phyloP scores from a whole-genome alignment of 2,888 invertebrate species.

The Agrochola lychnidis region DNA sequence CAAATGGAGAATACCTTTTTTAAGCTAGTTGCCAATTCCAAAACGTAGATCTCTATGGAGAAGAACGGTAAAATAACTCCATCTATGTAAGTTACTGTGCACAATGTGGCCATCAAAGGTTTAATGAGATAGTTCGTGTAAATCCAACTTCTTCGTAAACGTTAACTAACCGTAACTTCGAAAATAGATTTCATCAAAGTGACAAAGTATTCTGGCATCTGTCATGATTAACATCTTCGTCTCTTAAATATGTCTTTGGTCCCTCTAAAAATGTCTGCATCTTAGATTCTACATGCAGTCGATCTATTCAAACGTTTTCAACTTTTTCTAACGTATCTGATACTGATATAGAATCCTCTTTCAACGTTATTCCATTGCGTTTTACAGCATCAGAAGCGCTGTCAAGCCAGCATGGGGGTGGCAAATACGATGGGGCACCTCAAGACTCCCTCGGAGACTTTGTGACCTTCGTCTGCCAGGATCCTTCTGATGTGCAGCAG shows the following conservation, averaged over 20 bases:
- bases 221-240: background rate
- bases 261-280: background rate
- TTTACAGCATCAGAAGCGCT: conserved; percentile 81
- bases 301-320: background rate
- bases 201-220: background rate
- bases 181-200: background rate
- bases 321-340: background rate
- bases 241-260: background rate
- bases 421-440: conserved; percentile 92
- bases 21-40: no score
- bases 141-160: background rate
- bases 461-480: conserved; percentile 99
- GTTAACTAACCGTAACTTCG: background rate
- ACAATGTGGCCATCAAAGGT: background rate
- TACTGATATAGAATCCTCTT: background rate
- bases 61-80: no score
- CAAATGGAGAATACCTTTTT: no score
- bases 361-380: conserved; percentile 6
- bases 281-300: background rate
- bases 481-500: conserved; percentile 94
- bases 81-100: no score
- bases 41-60: no score
- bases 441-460: conserved; percentile 98
- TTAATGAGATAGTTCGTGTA: background rate
- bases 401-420: conserved; percentile 88